Conservation (phyloP, 2,888 invertebrate species). For the Oscheius sp. region DNA sequence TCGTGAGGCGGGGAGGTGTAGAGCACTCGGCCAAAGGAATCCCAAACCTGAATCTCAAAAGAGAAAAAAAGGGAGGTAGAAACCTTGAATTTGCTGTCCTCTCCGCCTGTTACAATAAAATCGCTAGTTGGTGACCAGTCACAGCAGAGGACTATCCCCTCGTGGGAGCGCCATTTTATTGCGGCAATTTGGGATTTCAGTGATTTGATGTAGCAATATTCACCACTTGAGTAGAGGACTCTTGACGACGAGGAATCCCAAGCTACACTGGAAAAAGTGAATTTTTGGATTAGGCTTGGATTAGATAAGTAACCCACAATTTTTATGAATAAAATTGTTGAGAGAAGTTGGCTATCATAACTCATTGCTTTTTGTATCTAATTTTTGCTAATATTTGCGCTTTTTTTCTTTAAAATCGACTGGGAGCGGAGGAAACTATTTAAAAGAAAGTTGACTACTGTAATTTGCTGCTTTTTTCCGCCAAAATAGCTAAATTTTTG, state of each 20-base stretch:
- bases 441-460: not conserved
- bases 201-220: slow-evolving; percentile 76
- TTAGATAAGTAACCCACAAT: no score
- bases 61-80: slow-evolving; percentile 61
- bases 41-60: slow-evolving; percentile 79
- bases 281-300: not conserved
- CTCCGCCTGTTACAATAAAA: slow-evolving; percentile 77
- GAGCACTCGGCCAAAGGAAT: slow-evolving; percentile 85
- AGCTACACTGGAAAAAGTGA: slow-evolving; percentile 34
- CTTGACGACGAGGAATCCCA: slow-evolving; percentile 63
- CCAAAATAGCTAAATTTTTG: no score
- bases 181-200: slow-evolving; percentile 71
- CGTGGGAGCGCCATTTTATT: slow-evolving; percentile 89
- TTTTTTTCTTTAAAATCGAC: no score
- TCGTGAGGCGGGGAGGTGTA: slow-evolving; percentile 86
- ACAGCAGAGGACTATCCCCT: slow-evolving; percentile 83
- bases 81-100: slow-evolving; percentile 84
- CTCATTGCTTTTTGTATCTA: no score
- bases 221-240: slow-evolving; percentile 75
- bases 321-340: no score
- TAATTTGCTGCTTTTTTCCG: not conserved
- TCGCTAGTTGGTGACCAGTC: slow-evolving; percentile 76
- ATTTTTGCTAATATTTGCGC: no score
- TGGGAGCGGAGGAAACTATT: no score
- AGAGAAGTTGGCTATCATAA: no score